Evolutionary conservation across 1,140 invertebrate species (phyloP).

Genomic region (Penaeus chinensis): DNA sequence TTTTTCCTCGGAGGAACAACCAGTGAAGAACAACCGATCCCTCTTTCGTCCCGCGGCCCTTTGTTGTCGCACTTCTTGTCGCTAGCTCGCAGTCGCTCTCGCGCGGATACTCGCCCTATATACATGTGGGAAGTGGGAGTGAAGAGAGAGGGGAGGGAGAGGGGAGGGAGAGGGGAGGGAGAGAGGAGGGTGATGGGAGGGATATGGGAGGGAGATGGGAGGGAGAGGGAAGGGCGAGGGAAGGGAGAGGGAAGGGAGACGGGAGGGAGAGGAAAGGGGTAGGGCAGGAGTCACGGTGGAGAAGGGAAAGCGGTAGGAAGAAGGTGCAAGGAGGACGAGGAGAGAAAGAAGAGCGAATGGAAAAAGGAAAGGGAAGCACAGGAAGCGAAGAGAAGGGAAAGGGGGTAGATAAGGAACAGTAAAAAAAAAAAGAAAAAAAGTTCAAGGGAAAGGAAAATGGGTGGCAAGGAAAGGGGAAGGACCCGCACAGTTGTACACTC

Average conservation of each 20-base stretch:
- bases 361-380: background rate
- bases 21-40: too few species aligned
- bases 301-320: background rate
- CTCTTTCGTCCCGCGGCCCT: too few species aligned
- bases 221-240: background rate
- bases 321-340: background rate
- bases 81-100: too few species aligned
- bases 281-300: background rate
- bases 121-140: too few species aligned
- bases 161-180: background rate
- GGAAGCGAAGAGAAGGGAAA: background rate
- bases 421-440: too few species aligned
- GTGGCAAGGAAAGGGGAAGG: too few species aligned
- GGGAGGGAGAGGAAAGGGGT: background rate
- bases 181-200: background rate
- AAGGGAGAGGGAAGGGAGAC: background rate
- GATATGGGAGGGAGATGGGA: background rate
- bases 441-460: too few species aligned
- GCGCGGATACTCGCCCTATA: too few species aligned
- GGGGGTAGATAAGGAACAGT: background rate
- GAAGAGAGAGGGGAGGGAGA: too few species aligned
- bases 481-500: too few species aligned
- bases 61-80: too few species aligned
- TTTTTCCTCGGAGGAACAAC: too few species aligned
- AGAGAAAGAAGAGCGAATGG: background rate